Base-by-base conservation (phyloP, 2,797 vertebrate genomes). In the Acestrorhynchus altus region DNA sequence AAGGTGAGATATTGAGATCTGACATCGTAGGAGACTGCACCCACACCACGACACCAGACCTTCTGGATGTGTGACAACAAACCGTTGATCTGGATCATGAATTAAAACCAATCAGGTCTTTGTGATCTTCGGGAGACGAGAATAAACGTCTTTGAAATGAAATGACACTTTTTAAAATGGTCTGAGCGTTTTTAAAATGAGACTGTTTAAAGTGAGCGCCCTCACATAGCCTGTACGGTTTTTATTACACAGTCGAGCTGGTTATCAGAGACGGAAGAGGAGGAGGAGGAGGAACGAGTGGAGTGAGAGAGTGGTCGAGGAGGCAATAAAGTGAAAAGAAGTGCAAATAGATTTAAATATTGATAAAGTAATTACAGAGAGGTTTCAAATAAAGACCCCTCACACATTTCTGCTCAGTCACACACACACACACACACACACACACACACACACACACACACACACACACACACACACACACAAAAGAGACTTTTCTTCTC, bases 321-420 rank as follows among this genome's bases (percentile, higher is more conserved):
- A 22, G 6, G 40, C 24, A 3, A 4, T 11, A 35, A 10, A 31
- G 24, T 1, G 1, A 15, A 24, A 12, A 5, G 35, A 42, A 42
- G 60, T 0, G 16, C 4, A 57, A 8, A 57, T 35, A 64, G 60
- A 61, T 63, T 20, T 4, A 24, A 9, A 7, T 10, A 15, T 16
- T 42, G 60, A 64, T 64, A 40, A 64, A n/a, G n/a, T 64, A 64
- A 61, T 61, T 31, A 31, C 15, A 35, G 60, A 10, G 18, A 39
- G 15, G 35, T 11, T 20, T 64, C 31, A 42, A 64, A 40, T 42
- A 10, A 64, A 64, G 39, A 60, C 57, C 49, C 18, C 18, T 51
- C 49, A 51, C 49, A 16, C n/a, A 16, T 20, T 51, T n/a, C 18
- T 20, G 16, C 8, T n/a, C 47, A 8, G 15, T 4, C 2, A 49